Evolutionary conservation across 2,797 vertebrate species (phyloP).

Genomic region (Stomatorhinus walkeri): DNA sequence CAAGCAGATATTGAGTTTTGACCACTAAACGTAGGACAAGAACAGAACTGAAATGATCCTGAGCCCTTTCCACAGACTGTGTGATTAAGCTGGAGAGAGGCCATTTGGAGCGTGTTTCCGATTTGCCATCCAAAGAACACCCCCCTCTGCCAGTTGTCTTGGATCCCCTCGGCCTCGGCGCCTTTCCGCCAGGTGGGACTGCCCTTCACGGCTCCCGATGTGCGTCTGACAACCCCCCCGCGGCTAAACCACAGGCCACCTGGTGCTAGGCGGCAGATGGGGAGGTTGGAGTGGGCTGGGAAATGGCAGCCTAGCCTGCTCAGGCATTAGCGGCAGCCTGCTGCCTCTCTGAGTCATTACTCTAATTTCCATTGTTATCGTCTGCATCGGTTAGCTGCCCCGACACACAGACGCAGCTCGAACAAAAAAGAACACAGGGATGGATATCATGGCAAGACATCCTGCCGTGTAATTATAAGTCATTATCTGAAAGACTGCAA

Average conservation of each 20-base stretch:
- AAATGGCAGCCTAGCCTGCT: conserved; percentile 42
- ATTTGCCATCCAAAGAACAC: not conserved
- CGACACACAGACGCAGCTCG: not conserved
- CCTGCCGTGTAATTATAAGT: conserved; percentile 6
- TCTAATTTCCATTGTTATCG: not conserved
- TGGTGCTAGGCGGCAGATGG: conserved; percentile 24
- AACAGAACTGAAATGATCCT: not conserved
- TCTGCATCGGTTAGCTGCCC: not conserved
- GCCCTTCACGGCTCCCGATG: conserved; percentile 10
- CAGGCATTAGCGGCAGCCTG: not conserved
- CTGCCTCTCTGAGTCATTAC: not conserved
- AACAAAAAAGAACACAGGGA: not conserved
- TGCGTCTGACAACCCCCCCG: too few species aligned
- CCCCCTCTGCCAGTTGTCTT: not conserved
- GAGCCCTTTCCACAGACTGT: not conserved
- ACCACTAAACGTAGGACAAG: not conserved
- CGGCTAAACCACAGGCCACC: conserved; percentile 40
- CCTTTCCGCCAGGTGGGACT: conserved; percentile 13
- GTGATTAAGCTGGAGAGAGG: not conserved
- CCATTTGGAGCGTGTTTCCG: not conserved
- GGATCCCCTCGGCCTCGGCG: conserved; percentile 8
- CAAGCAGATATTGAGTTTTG: not conserved
- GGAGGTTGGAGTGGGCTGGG: conserved; percentile 53
- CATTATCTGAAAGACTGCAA: not conserved
- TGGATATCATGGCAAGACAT: not conserved